Evolutionary conservation across 2,113 vertebrate genomes (phyloP).

Genomic region (Microcebus murinus): DNA sequence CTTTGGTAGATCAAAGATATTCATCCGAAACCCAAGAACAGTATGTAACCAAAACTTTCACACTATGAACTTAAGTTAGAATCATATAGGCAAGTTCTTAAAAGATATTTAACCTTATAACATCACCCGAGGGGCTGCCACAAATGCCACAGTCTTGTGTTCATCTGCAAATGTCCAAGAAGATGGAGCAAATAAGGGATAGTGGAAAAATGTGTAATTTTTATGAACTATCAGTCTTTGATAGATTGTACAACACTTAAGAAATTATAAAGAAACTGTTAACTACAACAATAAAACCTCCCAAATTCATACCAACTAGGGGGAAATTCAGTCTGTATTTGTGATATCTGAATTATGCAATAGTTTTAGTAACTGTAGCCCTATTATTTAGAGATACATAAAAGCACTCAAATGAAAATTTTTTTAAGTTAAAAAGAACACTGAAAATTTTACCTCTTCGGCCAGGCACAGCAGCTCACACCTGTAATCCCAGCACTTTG

Average conservation of each 20-base stretch:
- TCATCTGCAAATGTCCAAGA: neutral
- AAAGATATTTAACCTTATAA: neutral
- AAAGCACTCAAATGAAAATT: neutral
- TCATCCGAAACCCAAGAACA: slow-evolving; percentile 98
- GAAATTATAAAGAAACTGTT: neutral
- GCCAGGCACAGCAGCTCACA: no score
- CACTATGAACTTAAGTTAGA: neutral
- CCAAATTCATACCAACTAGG: neutral
- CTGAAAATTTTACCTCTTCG: neutral
- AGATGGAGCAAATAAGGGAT: neutral
- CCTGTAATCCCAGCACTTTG: no score
- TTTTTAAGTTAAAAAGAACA: neutral
- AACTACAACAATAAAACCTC: neutral
- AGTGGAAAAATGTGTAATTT: neutral
- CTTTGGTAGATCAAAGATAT: slow-evolving; percentile 98
- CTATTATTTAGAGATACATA: neutral
- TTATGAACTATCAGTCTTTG: neutral
- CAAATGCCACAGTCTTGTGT: neutral
- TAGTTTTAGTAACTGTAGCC: neutral
- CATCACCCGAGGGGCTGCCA: neutral
- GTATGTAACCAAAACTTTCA: slow-evolving; percentile 84
- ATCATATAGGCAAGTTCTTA: neutral
- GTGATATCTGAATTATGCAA: neutral
- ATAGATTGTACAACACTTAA: neutral
- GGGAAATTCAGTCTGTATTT: neutral